Evolutionary conservation across 1,140 invertebrate species (phyloP).

Genomic region (Cyphomyrmex costatus): DNA sequence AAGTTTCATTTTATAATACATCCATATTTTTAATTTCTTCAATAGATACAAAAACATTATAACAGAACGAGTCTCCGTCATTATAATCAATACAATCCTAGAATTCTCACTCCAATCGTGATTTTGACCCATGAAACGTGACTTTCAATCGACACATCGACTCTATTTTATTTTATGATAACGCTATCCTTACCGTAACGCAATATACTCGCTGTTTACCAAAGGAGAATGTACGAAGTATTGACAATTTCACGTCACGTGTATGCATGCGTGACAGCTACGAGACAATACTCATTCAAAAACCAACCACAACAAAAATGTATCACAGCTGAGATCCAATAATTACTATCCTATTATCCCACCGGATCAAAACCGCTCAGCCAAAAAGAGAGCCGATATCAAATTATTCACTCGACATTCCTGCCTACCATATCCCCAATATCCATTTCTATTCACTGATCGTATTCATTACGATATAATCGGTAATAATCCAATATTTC

Average conservation of each 20-base stretch:
- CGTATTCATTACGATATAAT: constrained; percentile 13
- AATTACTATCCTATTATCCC: constrained; percentile 17
- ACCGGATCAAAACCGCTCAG: constrained; percentile 14
- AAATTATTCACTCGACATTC: constrained; percentile 51
- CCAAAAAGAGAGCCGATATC: constrained; percentile 3
- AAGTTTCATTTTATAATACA: neutral
- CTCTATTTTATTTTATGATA: neutral
- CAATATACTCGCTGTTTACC: constrained; percentile 62
- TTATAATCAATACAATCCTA: neutral
- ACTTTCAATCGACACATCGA: constrained; percentile 22
- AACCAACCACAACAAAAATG: constrained; percentile 57
- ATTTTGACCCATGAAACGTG: constrained; percentile 33
- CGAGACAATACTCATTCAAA: constrained; percentile 58
- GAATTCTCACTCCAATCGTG: neutral
- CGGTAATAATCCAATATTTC: neutral
- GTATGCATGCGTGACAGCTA: constrained; percentile 69
- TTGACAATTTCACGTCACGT: constrained; percentile 71
- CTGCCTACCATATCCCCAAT: neutral
- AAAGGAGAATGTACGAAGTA: constrained; percentile 52
- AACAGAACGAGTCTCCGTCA: no score
- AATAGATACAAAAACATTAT: neutral
- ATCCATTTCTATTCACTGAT: constrained; percentile 7
- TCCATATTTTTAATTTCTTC: neutral
- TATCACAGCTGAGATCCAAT: neutral
- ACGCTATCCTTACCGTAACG: constrained; percentile 15